Evolutionary conservation across 2,797 vertebrate species (phyloP).

Genomic region (Gambusia yucatana): DNA sequence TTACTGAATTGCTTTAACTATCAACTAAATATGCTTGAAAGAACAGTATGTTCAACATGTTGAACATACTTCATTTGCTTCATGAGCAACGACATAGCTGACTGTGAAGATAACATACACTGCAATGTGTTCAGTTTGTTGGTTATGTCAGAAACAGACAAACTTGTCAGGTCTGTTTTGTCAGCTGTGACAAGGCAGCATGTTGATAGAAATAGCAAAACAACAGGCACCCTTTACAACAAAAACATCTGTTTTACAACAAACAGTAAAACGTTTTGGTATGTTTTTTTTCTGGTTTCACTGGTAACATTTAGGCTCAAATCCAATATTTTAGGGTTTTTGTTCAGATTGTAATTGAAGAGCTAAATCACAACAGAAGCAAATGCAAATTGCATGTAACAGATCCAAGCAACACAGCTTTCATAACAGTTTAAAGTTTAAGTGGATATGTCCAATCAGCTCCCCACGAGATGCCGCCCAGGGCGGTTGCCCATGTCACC

Average conservation of each 20-base stretch:
- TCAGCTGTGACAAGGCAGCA: neutral
- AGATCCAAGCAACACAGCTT: neutral
- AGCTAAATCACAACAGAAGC: neutral
- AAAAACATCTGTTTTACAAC: neutral
- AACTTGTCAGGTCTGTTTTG: constrained; percentile 4
- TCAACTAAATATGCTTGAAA: neutral
- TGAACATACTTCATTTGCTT: neutral
- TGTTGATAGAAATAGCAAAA: neutral
- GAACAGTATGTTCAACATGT: neutral
- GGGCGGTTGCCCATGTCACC: no score
- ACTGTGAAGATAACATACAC: neutral
- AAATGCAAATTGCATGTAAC: neutral
- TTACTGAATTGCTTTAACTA: neutral
- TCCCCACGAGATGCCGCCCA: no score
- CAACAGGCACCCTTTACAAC: neutral
- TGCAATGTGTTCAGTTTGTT: neutral
- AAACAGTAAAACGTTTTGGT: neutral
- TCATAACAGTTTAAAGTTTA: neutral
- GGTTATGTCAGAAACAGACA: neutral
- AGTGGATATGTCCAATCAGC: neutral
- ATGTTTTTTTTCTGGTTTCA: neutral
- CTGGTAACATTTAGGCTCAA: neutral
- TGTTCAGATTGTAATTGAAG: neutral
- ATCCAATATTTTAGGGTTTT: neutral
- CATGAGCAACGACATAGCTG: neutral